Conservation (phyloP, 2,113 vertebrate genomes). For the Holacanthus passer region DNA sequence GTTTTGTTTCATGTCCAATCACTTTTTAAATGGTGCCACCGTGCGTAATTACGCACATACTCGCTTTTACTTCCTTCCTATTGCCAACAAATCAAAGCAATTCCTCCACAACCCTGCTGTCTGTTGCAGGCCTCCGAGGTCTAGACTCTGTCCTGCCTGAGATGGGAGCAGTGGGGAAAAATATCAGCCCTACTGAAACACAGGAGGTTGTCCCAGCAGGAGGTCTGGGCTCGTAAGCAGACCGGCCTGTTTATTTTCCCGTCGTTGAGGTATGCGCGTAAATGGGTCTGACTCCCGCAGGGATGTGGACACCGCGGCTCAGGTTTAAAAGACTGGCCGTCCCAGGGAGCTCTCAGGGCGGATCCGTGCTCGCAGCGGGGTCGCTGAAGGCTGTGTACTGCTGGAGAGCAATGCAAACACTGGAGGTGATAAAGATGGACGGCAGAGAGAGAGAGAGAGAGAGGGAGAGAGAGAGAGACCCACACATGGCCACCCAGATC, state of each 20-base stretch:
- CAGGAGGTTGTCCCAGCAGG: conserved; percentile 74
- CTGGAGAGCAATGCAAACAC: conserved; percentile 80
- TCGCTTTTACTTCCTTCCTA: not conserved
- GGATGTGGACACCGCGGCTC: conserved; percentile 76
- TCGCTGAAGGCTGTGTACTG: conserved; percentile 72
- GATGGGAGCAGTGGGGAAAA: conserved; percentile 56
- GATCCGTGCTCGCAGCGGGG: conserved; percentile 82
- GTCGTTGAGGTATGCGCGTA: conserved; percentile 81
- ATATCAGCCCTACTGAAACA: conserved; percentile 68
- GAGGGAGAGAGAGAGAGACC: conserved; percentile 8
- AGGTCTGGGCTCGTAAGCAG: conserved; percentile 67
- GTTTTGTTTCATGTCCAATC: not conserved
- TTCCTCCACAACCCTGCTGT: not conserved
- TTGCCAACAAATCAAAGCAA: not conserved
- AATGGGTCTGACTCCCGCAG: conserved; percentile 78
- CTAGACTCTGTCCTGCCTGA: conserved; percentile 34
- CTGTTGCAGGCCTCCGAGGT: not conserved
- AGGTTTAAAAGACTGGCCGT: conserved; percentile 80
- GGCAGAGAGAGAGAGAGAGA: not conserved
- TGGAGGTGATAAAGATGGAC: conserved; percentile 64
- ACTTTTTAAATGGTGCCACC: not conserved
- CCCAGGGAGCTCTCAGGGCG: conserved; percentile 79
- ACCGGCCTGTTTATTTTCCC: conserved; percentile 85
- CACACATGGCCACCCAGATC: conserved; percentile 50
- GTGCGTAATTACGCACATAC: accelerated